These are phyloP conservation scores for Tryphoninae sp. DNA, from an alignment of 2,888 invertebrate species.

Conservation along the genomic window DNA sequence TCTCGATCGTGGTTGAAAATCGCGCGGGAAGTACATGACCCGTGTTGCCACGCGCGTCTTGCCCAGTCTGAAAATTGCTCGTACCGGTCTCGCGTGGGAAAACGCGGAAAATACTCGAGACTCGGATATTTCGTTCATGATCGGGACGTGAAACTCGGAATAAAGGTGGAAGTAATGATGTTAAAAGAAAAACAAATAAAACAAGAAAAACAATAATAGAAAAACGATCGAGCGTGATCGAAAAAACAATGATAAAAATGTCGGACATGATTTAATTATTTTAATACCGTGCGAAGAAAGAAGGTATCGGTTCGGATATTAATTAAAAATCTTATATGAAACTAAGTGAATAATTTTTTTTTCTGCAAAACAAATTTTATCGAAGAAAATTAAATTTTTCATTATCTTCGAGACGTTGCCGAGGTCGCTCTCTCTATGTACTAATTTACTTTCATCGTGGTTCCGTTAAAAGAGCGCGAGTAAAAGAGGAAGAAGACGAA, in stretches of 20 bases:
- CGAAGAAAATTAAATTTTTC: neutral
- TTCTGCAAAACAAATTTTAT: neutral
- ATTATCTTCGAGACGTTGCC: neutral
- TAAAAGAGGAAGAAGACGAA: neutral
- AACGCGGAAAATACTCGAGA: neutral
- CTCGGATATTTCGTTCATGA: conserved; percentile 3
- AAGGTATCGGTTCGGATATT: too few species aligned
- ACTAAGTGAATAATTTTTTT: neutral
- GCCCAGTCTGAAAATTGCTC: conserved; percentile 32
- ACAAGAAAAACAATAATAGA: neutral
- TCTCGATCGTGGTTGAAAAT: conserved; percentile 5
- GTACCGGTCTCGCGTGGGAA: conserved; percentile 40
- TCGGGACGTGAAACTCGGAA: neutral
- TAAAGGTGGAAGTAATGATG: too few species aligned
- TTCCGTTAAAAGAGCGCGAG: conserved; percentile 74
- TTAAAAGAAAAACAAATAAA: neutral
- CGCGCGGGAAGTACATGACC: neutral
- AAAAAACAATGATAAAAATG: neutral
- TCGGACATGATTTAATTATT: too few species aligned
- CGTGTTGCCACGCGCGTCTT: neutral
- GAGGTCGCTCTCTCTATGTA: conserved; percentile 30
- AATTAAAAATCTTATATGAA: too few species aligned
- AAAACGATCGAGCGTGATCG: neutral
- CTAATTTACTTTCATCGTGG: conserved; percentile 78
- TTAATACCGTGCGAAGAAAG: too few species aligned